phyloP scores from a whole-genome alignment of 2,888 invertebrate species.

The Clanis bilineata region DNA sequence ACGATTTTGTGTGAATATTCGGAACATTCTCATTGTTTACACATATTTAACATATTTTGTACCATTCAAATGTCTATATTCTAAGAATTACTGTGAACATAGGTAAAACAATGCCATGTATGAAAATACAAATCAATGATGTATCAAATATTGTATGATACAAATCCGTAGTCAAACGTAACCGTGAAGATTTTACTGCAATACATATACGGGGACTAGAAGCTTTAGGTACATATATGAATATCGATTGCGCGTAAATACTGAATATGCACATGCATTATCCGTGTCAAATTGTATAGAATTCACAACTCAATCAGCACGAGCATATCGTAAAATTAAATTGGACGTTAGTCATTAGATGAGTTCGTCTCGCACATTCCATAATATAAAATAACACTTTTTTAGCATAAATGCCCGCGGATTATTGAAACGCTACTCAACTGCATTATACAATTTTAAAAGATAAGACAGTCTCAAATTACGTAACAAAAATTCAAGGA shows the following conservation, averaged over 20 bases:
- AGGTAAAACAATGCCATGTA: not conserved
- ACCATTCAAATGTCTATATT: not conserved
- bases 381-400: not conserved
- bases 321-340: constrained; percentile 3
- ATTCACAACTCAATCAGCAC: constrained; percentile 9
- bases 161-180: too few relatives aligned
- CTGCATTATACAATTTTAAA: too few relatives aligned
- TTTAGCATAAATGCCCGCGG: too few relatives aligned
- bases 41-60: not conserved
- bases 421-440: too few relatives aligned
- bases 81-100: not conserved
- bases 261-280: not conserved
- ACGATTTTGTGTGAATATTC: constrained; percentile 1
- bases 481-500: too few relatives aligned
- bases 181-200: too few relatives aligned
- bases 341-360: not conserved
- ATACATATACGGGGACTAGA: not conserved
- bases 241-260: not conserved
- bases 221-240: not conserved
- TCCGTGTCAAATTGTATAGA: not conserved
- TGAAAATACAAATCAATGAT: not conserved
- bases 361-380: not conserved
- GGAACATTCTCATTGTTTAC: not conserved
- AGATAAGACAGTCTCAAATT: too few relatives aligned
- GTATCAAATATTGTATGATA: too few relatives aligned